phyloP scores from a whole-genome alignment of 2,113 vertebrate species.

The Pipra filicauda region DNA sequence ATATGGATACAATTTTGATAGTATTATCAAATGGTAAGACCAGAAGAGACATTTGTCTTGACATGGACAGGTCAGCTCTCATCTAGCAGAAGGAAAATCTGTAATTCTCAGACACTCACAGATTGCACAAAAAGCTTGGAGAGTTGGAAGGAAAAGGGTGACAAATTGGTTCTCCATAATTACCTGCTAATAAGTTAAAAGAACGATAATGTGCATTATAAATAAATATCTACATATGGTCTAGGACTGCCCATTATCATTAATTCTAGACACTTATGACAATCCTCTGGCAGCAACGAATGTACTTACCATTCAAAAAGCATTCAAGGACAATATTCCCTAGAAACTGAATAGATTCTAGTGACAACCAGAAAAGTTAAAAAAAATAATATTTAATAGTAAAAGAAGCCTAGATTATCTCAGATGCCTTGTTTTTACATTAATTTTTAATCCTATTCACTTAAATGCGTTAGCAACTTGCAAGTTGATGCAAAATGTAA shows the following conservation, averaged over 20 bases:
- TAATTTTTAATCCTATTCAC: background rate
- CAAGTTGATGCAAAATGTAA: background rate
- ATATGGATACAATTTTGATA: background rate
- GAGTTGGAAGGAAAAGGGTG: background rate
- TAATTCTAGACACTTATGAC: background rate
- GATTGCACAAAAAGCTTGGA: background rate
- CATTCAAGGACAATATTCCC: background rate
- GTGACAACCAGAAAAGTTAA: background rate
- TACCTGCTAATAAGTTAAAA: background rate
- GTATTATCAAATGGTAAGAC: background rate
- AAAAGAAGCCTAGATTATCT: background rate
- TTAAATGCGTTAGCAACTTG: background rate
- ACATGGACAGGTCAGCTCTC: background rate
- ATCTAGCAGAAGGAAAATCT: background rate
- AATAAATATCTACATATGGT: background rate
- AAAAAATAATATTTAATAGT: background rate
- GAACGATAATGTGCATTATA: background rate
- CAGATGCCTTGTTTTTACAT: background rate
- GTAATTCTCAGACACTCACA: background rate
- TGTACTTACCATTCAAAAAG: background rate
- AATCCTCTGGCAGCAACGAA: background rate
- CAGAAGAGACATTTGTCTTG: background rate
- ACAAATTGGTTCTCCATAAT: background rate
- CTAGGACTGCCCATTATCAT: background rate
- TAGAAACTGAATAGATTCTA: background rate